Evolutionary conservation across 2,113 vertebrate species (phyloP).

Genomic region (Gallinago paraguaiae): DNA sequence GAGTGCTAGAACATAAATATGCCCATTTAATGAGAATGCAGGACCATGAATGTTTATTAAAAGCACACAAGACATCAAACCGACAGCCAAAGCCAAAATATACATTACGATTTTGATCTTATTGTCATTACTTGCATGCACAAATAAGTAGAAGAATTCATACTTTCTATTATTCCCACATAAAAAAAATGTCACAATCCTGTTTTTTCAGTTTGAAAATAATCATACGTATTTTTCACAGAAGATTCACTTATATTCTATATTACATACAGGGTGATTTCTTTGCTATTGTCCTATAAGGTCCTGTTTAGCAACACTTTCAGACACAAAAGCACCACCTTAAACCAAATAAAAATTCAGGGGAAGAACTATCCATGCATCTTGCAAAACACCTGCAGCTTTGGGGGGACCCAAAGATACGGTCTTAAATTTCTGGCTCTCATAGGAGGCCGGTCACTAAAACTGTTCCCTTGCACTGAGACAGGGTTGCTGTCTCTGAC

Average conservation of each 20-base stretch:
- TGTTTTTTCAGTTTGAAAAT: not conserved
- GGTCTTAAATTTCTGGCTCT: not conserved
- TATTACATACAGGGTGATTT: not conserved
- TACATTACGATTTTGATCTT: not conserved
- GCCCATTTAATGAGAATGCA: not conserved
- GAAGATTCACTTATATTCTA: not conserved
- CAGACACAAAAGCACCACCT: not conserved
- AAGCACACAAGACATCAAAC: not conserved
- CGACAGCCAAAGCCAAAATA: not conserved
- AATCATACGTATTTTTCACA: not conserved
- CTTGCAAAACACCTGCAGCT: not conserved
- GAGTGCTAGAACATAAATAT: not conserved
- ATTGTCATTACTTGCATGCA: not conserved
- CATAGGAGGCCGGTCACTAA: not conserved
- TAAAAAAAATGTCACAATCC: not conserved
- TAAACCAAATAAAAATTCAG: not conserved
- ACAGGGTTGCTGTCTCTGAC: not conserved
- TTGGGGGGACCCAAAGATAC: not conserved
- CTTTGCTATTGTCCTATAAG: not conserved
- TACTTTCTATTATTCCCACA: not conserved
- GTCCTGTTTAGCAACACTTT: not conserved
- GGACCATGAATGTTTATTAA: not conserved
- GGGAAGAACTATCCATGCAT: rapidly evolving
- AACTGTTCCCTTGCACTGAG: not conserved
- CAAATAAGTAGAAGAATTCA: not conserved